phyloP scores from a whole-genome alignment of 2,113 vertebrate genomes.

The Crotophaga sulcirostris region DNA sequence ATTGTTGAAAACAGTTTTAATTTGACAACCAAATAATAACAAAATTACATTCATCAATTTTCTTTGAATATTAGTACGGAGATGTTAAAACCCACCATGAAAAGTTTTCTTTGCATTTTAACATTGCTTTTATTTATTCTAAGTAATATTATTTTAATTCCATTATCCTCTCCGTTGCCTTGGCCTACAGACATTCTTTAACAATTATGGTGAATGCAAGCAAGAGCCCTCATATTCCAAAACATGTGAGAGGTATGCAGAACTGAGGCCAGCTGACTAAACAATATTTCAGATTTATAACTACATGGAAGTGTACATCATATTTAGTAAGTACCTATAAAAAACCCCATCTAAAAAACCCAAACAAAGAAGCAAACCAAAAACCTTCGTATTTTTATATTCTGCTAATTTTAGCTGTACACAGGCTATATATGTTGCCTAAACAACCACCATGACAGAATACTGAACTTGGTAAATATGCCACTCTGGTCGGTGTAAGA shows the following conservation, averaged over 20 bases:
- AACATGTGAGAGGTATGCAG: neutral
- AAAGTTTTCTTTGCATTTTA: neutral
- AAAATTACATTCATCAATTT: neutral
- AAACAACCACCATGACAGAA: neutral
- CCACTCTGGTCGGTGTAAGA: neutral
- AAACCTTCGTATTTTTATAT: rapidly evolving
- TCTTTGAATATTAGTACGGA: neutral
- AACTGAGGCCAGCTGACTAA: neutral
- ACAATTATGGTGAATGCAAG: neutral
- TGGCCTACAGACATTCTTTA: neutral
- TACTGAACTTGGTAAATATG: neutral
- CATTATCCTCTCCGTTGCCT: neutral
- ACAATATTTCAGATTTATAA: neutral
- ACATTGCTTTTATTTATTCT: neutral
- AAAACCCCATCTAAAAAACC: neutral
- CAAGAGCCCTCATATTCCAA: neutral
- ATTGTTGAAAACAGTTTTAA: neutral
- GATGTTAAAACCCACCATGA: neutral
- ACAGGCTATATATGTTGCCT: neutral
- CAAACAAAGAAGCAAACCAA: neutral
- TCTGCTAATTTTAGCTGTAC: neutral
- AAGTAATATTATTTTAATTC: neutral
- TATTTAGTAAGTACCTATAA: neutral
- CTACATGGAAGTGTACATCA: too few species aligned
- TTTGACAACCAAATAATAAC: too few species aligned